phyloP scores from a whole-genome alignment of 2,888 invertebrate species.

The Macaria liturata region DNA sequence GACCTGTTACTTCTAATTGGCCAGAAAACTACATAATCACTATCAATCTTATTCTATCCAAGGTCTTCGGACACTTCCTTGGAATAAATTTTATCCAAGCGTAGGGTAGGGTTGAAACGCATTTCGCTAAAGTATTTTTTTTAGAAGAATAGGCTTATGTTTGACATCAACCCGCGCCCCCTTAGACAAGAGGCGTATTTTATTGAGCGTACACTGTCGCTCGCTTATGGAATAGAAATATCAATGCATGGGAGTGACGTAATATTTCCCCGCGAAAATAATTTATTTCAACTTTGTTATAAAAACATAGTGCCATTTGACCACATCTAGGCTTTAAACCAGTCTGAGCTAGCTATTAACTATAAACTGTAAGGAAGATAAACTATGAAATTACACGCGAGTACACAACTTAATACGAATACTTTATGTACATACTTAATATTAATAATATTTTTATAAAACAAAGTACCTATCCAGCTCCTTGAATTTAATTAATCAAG shows the following conservation, averaged over 20 bases:
- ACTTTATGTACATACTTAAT: background rate
- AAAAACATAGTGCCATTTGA: too few relatives aligned
- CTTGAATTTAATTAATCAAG: too few relatives aligned
- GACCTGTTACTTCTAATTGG: slow-evolving; percentile 17
- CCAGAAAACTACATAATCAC: slow-evolving; percentile 17
- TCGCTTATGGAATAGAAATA: too few relatives aligned
- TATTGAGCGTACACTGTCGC: too few relatives aligned
- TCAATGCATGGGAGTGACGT: too few relatives aligned
- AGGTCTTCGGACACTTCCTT: slow-evolving; percentile 49
- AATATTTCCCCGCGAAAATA: too few relatives aligned
- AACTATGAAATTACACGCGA: slow-evolving; percentile 1
- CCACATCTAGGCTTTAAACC: slow-evolving; percentile 13
- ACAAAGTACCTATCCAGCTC: too few relatives aligned
- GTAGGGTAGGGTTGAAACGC: slow-evolving; percentile 1
- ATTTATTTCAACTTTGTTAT: too few relatives aligned
- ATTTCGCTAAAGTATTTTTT: background rate
- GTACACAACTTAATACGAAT: background rate
- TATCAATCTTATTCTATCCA: slow-evolving; percentile 44
- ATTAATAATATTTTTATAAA: too few relatives aligned
- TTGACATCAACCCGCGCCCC: too few relatives aligned
- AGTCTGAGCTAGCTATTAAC: slow-evolving; percentile 8
- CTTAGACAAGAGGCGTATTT: too few relatives aligned
- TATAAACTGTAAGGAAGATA: slow-evolving; percentile 11
- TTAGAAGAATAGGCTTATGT: too few relatives aligned
- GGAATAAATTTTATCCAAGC: slow-evolving; percentile 35